Percentiles rank a stretch among this genome's conserved stretches.
These are phyloP conservation scores for Stenoptilia bipunctidactyla DNA, from an alignment of 2,888 invertebrate genomes.

Conservation along the genomic window DNA sequence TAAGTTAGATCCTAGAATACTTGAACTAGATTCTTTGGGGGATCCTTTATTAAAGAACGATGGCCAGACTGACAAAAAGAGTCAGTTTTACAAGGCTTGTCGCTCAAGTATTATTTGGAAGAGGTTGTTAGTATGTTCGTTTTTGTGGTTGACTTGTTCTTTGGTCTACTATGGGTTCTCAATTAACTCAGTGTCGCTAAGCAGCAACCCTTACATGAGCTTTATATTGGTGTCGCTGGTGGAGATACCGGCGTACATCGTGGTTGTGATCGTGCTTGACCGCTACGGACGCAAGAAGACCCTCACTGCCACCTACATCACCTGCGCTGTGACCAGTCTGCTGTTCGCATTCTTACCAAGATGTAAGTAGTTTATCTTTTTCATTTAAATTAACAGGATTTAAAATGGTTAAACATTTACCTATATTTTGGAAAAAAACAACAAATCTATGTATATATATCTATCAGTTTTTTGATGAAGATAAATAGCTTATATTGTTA, in stretches of 20 bases:
- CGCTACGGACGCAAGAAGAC: slow-evolving; percentile 76
- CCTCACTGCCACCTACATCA: slow-evolving; percentile 70
- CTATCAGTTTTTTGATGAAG: too few relatives aligned
- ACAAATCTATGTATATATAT: too few relatives aligned
- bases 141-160: slow-evolving; percentile 84
- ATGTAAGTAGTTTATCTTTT: slow-evolving; percentile 60
- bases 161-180: slow-evolving; percentile 86
- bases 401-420: too few relatives aligned
- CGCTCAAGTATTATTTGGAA: slow-evolving; percentile 69
- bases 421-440: too few relatives aligned
- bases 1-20: slow-evolving; percentile 56
- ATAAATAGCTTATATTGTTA: too few relatives aligned
- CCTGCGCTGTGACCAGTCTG: slow-evolving; percentile 73
- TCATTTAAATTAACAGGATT: too few relatives aligned
- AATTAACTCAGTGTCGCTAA: slow-evolving; percentile 80
- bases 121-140: slow-evolving; percentile 75
- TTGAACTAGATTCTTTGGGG: slow-evolving; percentile 54
- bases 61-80: slow-evolving; percentile 38
- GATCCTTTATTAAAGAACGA: slow-evolving; percentile 45
- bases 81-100: slow-evolving; percentile 61
- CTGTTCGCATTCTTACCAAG: slow-evolving; percentile 73
- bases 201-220: slow-evolving; percentile 81
- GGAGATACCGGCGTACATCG: slow-evolving; percentile 81
- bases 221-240: slow-evolving; percentile 76
- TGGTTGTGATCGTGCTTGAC: slow-evolving; percentile 76